Evolutionary conservation across 2,797 vertebrate species (phyloP), one percentile per base, ranked within the genome.

Genomic region (Anguilla anguilla): DNA sequence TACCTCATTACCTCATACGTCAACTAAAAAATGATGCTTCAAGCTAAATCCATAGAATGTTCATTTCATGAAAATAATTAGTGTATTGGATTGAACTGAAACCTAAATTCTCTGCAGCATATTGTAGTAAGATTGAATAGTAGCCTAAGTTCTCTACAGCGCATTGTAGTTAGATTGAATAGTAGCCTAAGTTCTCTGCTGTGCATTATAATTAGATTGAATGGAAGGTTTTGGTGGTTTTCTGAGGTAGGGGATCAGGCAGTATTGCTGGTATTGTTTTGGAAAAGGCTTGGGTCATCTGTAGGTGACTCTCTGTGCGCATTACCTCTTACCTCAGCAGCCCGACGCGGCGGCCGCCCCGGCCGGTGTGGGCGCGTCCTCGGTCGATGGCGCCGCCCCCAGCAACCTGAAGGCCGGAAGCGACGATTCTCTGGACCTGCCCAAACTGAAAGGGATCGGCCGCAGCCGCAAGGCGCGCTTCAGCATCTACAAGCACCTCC

Each of bases 391-490:
- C 1, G 17, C 91, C 83, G 84, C 90, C 35, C 90, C 89, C 64
- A 93, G 89, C 86, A 96, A 95, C 0, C 95, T 89, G 25, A 90
- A 87, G 11, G 53, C 19, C 6, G 93, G 0, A 0, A 39, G 91
- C 11, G 17, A 84, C 0, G 93, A 97, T 0, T 49, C 87, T 0
- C 88, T 83, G 72, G 97, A 98, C 25, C 57, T 93, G 74, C 96
- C 97, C 64, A 98, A 95, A 91, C 96, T 97, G 91, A 99, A 97
- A 95, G 98, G 98, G 82, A 86, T 98, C 0, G 98, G 98, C 15
- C 98, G 96, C 87, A 88, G 94, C 17, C 95, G 93, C 3, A 98
- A 94, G 88, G 92, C 96, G 25, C 97, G 96, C 84, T 99, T 99
- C 93, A 98, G 95, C 89, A 95, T 99, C 86, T 97, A 97, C 92